phyloP scores from a whole-genome alignment of 2,888 invertebrate genomes.

The Macrophya annulata region DNA sequence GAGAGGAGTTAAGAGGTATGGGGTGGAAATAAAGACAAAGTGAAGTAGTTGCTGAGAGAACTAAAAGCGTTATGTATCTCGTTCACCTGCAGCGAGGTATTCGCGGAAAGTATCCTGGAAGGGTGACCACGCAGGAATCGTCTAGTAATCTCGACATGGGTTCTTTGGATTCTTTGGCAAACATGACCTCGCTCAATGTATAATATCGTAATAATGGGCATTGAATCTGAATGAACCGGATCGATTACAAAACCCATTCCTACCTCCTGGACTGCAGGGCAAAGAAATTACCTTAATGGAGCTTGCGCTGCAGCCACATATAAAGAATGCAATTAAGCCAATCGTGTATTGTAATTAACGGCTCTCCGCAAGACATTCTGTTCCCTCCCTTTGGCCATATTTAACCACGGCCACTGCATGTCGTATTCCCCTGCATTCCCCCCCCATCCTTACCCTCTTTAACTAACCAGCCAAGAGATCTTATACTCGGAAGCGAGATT shows the following conservation, averaged over 20 bases:
- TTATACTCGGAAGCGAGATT: constrained; percentile 42
- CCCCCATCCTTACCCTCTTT: not conserved
- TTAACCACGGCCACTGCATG: constrained; percentile 33
- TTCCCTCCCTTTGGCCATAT: constrained; percentile 56
- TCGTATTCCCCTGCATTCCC: constrained; percentile 22
- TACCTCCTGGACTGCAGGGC: constrained; percentile 44
- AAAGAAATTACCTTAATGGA: constrained; percentile 67
- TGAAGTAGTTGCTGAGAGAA: not conserved
- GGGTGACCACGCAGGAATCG: not conserved
- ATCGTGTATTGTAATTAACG: constrained; percentile 72
- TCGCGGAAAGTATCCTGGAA: constrained; percentile 15
- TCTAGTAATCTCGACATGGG: constrained; percentile 17
- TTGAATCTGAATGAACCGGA: constrained; percentile 57
- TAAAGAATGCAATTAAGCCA: constrained; percentile 74
- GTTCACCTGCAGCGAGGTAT: not conserved
- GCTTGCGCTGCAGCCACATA: constrained; percentile 67
- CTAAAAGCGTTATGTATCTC: not conserved
- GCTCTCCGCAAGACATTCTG: constrained; percentile 60
- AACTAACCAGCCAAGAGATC: not conserved
- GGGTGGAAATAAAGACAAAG: not conserved
- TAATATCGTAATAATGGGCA: constrained; percentile 57
- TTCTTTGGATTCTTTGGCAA: constrained; percentile 53
- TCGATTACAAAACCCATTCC: constrained; percentile 57
- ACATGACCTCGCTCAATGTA: constrained; percentile 55
- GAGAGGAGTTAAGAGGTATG: not conserved